phyloP scores from a whole-genome alignment of 2,113 vertebrate species.

The Lepus americanus region DNA sequence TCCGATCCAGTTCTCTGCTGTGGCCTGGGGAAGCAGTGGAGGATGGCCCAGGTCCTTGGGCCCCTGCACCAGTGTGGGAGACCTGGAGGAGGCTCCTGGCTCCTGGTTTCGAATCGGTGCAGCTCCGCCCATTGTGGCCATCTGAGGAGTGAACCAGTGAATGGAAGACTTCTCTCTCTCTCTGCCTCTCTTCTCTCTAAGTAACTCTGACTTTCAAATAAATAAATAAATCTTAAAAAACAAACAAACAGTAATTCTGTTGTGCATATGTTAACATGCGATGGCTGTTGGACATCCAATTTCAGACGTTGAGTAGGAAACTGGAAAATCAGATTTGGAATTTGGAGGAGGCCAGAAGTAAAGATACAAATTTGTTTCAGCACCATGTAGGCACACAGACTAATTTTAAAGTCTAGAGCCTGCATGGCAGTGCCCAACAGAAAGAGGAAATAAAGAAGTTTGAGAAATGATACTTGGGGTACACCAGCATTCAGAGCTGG shows the following conservation, averaged over 20 bases:
- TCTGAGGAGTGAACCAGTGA: too few relatives aligned
- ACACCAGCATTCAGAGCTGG: not conserved
- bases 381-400: not conserved
- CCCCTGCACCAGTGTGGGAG: too few relatives aligned
- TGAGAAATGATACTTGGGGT: not conserved
- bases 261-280: constrained; percentile 9
- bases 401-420: not conserved
- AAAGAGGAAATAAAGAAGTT: not conserved
- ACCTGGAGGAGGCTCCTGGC: too few relatives aligned
- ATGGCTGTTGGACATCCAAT: not conserved
- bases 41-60: too few relatives aligned
- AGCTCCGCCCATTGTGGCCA: too few relatives aligned
- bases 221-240: too few relatives aligned
- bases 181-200: too few relatives aligned
- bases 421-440: not conserved
- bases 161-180: too few relatives aligned
- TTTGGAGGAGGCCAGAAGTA: not conserved
- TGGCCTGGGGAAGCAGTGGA: too few relatives aligned
- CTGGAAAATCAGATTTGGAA: constrained; percentile 27
- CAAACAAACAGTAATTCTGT: not conserved
- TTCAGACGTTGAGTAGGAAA: not conserved
- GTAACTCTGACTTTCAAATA: too few relatives aligned
- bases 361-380: not conserved
- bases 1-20: too few relatives aligned
- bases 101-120: too few relatives aligned